These are phyloP conservation scores for Trachelus troglodyta DNA, from an alignment of 2,888 invertebrate species.

Conservation along the genomic window DNA sequence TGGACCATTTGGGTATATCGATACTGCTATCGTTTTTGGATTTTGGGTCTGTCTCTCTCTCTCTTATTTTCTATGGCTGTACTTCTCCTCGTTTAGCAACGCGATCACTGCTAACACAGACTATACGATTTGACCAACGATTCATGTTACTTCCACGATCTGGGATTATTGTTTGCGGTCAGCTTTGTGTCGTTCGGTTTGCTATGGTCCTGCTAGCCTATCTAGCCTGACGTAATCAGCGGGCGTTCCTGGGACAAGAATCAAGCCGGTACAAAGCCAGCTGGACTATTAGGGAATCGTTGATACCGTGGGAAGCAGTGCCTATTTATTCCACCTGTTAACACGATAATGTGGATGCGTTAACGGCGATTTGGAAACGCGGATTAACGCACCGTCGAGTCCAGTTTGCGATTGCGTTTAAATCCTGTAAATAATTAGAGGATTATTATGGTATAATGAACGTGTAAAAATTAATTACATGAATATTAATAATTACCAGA, in stretches of 20 bases:
- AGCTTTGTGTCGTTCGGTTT: neutral
- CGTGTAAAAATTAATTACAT: neutral
- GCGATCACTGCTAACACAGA: neutral
- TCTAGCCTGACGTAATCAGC: neutral
- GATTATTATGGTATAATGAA: neutral
- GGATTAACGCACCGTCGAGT: neutral
- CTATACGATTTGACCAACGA: conserved; percentile 24
- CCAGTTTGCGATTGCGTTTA: neutral
- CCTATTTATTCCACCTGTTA: neutral
- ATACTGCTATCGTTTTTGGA: neutral
- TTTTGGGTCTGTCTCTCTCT: neutral
- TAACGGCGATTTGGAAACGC: neutral
- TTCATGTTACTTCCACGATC: conserved; percentile 35
- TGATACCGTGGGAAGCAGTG: neutral
- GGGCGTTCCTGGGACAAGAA: neutral
- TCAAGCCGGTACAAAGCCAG: neutral
- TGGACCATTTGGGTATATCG: neutral
- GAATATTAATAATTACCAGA: neutral
- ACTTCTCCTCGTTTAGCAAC: neutral
- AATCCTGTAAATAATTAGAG: neutral
- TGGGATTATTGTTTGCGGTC: conserved; percentile 37
- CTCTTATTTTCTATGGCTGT: neutral
- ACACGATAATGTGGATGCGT: neutral
- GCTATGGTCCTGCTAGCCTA: neutral
- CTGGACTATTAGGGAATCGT: neutral